Percentiles rank a stretch among this genome's conserved stretches.
Evolutionary conservation across 2,113 vertebrate species (phyloP).

Genomic region (Pygoscelis antarcticus): DNA sequence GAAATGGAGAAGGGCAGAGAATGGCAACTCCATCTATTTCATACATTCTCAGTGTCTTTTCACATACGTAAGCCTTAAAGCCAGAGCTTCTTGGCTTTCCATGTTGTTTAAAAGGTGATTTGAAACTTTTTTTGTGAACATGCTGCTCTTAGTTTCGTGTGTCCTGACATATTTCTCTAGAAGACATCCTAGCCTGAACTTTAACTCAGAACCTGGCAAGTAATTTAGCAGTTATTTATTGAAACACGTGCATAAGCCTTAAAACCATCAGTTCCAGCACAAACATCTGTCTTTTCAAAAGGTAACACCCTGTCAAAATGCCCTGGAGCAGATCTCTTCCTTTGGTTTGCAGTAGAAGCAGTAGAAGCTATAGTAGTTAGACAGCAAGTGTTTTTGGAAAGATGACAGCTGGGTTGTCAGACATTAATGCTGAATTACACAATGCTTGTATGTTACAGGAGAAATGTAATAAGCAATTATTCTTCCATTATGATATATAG

Average conservation of each 20-base stretch:
- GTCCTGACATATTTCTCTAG: background rate
- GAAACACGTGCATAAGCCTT: conserved; percentile 5
- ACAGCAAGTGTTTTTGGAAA: conserved; percentile 63
- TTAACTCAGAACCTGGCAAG: background rate
- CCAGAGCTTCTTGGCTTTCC: background rate
- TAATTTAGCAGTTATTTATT: conserved; percentile 47
- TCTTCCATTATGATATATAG: conserved; percentile 44
- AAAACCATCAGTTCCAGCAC: conserved; percentile 14
- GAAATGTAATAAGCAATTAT: conserved; percentile 61
- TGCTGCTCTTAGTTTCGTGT: background rate
- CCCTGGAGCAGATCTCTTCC: conserved; percentile 44
- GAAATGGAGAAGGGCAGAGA: conserved; percentile 46
- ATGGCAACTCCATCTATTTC: conserved; percentile 15
- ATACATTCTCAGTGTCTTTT: background rate
- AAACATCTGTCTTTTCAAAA: conserved; percentile 61
- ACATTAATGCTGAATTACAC: conserved; percentile 60
- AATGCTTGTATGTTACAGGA: conserved; percentile 51
- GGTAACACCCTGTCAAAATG: conserved; percentile 63
- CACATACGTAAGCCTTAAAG: background rate
- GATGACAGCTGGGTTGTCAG: conserved; percentile 68
- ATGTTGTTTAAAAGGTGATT: background rate
- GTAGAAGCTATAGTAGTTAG: conserved; percentile 29
- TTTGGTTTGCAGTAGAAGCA: conserved; percentile 17
- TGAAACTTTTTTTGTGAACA: background rate
- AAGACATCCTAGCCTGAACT: background rate